phyloP scores from a whole-genome alignment of 2,888 invertebrate genomes.

The Orchestes rusci region DNA sequence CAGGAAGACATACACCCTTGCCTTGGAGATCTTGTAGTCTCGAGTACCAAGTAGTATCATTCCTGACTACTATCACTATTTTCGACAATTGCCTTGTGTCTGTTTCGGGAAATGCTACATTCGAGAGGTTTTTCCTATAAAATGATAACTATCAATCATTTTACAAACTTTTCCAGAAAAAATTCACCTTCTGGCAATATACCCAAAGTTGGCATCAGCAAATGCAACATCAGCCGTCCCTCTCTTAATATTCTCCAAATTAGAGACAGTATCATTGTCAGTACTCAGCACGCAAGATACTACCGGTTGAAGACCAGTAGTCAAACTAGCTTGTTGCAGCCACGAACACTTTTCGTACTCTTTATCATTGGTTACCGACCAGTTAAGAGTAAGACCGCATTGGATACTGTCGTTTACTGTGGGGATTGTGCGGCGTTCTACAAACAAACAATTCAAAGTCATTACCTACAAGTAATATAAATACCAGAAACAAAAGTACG shows the following conservation, averaged over 20 bases:
- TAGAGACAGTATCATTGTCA: constrained; percentile 45
- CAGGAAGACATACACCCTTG: constrained; percentile 58
- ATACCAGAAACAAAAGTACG: constrained; percentile 28
- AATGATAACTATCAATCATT: constrained; percentile 20
- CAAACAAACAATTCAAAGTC: too few relatives aligned
- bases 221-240: constrained; percentile 52
- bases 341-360: constrained; percentile 57
- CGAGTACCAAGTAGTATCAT: constrained; percentile 34
- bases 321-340: constrained; percentile 50
- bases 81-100: constrained; percentile 44
- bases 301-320: constrained; percentile 53
- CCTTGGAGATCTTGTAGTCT: constrained; percentile 51
- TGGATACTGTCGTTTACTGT: constrained; percentile 25
- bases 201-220: constrained; percentile 57
- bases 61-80: constrained; percentile 50
- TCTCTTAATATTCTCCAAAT: constrained; percentile 49
- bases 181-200: constrained; percentile 39
- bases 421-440: constrained; percentile 26
- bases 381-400: constrained; percentile 43
- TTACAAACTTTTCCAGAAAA: neutral
- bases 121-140: constrained; percentile 50
- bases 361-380: constrained; percentile 52
- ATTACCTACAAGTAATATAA: constrained; percentile 1
- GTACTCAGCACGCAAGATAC: constrained; percentile 48
- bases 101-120: constrained; percentile 56